Evolutionary conservation across 2,113 vertebrate genomes (phyloP).

Genomic region (Odocoileus hemionus): DNA sequence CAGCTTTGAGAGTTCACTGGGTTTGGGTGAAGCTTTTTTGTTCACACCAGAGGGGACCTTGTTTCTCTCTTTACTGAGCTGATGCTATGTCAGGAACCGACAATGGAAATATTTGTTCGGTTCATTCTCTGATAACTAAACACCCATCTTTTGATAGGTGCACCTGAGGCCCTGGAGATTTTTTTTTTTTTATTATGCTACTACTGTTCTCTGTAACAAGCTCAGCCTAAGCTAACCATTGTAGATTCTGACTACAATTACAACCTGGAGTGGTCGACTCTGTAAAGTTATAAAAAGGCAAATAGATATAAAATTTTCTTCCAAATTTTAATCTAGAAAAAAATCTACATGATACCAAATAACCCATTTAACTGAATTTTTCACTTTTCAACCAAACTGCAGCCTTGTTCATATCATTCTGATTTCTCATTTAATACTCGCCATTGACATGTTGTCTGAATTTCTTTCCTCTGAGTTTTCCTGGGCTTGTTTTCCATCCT

Average conservation of each 20-base stretch:
- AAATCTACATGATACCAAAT: not conserved
- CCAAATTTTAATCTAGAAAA: not conserved
- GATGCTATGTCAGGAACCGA: not conserved
- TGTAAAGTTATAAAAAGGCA: not conserved
- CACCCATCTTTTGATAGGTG: not conserved
- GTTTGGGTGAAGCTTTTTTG: not conserved
- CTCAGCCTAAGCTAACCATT: not conserved
- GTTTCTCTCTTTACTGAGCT: not conserved
- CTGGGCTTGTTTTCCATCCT: not conserved
- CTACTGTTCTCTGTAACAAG: not conserved
- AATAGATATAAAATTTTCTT: not conserved
- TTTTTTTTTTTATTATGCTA: not conserved
- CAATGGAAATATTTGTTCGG: not conserved
- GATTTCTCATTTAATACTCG: not conserved
- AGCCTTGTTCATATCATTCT: not conserved
- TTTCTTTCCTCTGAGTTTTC: not conserved
- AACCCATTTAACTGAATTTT: constrained; percentile 54
- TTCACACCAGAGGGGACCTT: not conserved
- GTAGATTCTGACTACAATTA: not conserved
- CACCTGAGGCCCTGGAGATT: not conserved
- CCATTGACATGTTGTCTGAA: not conserved
- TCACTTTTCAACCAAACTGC: constrained; percentile 10
- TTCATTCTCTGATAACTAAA: not conserved
- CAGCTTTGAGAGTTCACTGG: not conserved
- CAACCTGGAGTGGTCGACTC: not conserved